These are phyloP conservation scores for Drosophila recens DNA, from an alignment of 2,888 invertebrate species.

Conservation along the genomic window DNA sequence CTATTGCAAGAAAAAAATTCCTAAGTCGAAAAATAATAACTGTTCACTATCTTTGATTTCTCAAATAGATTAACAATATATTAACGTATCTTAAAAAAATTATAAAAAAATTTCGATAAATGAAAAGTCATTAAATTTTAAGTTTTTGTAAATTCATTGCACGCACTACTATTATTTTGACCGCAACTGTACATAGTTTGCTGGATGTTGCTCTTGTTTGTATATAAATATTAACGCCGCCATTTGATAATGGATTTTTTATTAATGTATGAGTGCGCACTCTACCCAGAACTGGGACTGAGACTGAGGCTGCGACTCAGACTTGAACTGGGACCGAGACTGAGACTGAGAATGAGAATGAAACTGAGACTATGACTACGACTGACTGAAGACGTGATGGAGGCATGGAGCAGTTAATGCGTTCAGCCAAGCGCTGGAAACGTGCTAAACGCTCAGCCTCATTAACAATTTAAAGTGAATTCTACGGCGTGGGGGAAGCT, in stretches of 20 bases:
- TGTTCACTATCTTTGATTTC: no score
- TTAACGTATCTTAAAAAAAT: no score
- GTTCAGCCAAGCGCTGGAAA: conserved; percentile 68
- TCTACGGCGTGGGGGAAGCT: conserved; percentile 17
- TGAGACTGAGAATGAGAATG: background rate
- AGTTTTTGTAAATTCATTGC: no score
- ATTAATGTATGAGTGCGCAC: conserved; percentile 63
- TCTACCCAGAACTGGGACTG: conserved; percentile 9
- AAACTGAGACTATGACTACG: background rate
- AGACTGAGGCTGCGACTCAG: no score
- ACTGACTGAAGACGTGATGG: conserved; percentile 16
- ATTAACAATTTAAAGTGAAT: conserved; percentile 71
- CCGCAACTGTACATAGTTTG: no score
- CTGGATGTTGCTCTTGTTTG: conserved; percentile 23
- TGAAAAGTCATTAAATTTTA: no score
- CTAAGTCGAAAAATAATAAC: no score
- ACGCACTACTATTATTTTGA: no score
- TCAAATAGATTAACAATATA: no score
- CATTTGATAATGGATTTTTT: conserved; percentile 75
- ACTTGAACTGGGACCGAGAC: conserved; percentile 6
- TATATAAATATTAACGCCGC: conserved; percentile 60
- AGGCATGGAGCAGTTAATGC: conserved; percentile 16
- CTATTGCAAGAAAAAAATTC: no score
- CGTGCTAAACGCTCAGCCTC: conserved; percentile 69
- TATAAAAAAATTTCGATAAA: no score